A percentile compares a stretch with the other conserved stretches of the same genome.
These are phyloP conservation scores for Drusus annulatus DNA, from an alignment of 1,140 invertebrate species.

Conservation along the genomic window DNA sequence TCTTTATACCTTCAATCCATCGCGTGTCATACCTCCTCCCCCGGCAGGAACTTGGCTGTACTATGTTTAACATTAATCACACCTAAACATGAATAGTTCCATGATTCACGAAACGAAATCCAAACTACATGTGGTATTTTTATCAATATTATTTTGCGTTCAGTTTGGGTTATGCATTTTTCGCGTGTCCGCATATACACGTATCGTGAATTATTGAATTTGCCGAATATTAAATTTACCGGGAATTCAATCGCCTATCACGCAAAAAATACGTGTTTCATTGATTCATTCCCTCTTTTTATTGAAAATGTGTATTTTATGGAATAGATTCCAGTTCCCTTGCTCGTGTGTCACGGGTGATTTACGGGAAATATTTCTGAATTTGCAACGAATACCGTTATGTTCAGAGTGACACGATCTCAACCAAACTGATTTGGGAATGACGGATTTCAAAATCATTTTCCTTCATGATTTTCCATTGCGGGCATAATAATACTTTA, in stretches of 20 bases:
- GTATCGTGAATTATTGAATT: slow-evolving; percentile 7
- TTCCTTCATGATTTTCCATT: too few relatives aligned
- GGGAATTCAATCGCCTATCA: slow-evolving; percentile 12
- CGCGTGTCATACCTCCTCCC: too few relatives aligned
- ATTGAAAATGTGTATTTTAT: background rate
- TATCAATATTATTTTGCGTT: slow-evolving; percentile 9
- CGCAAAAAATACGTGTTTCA: slow-evolving; percentile 4
- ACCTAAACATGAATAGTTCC: slow-evolving; percentile 10
- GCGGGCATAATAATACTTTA: too few relatives aligned
- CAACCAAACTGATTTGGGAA: too few relatives aligned
- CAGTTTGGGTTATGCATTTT: slow-evolving; percentile 30
- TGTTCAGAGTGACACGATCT: too few relatives aligned
- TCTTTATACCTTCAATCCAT: too few relatives aligned
- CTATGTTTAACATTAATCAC: background rate
- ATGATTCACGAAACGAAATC: background rate
- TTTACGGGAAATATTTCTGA: too few relatives aligned
- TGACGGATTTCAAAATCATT: too few relatives aligned
- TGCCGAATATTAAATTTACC: slow-evolving; percentile 1
- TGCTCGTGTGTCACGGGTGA: too few relatives aligned
- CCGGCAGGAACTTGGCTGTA: too few relatives aligned
- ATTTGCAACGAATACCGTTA: too few relatives aligned
- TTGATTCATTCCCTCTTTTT: background rate
- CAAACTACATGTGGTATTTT: background rate
- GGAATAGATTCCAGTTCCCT: too few relatives aligned
- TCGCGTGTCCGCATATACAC: slow-evolving; percentile 1